phyloP scores from a whole-genome alignment of 2,888 invertebrate genomes.

The Crossocerus cetratus region DNA sequence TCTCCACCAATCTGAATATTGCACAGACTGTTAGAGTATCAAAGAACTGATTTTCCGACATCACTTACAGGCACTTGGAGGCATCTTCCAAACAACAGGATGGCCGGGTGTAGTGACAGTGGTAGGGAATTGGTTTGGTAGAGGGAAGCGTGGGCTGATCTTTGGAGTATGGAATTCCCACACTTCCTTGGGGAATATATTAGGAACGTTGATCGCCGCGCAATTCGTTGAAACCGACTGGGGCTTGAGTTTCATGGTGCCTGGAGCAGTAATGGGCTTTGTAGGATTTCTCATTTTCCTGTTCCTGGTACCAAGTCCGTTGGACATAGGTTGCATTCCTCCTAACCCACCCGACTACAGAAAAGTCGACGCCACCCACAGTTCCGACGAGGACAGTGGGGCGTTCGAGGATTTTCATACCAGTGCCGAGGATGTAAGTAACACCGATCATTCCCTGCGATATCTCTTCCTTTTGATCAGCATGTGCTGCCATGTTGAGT shows the following conservation, averaged over 20 bases:
- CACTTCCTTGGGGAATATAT: constrained; percentile 95
- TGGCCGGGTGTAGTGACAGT: constrained; percentile 97
- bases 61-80: constrained; percentile 84
- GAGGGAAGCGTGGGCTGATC: constrained; percentile 91
- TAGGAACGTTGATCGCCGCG: constrained; percentile 94
- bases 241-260: constrained; percentile 94
- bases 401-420: constrained; percentile 51
- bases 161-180: constrained; percentile 99
- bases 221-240: constrained; percentile 91
- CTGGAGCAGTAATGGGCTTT: constrained; percentile 88
- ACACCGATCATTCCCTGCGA: not conserved
- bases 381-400: constrained; percentile 68
- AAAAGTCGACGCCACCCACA: constrained; percentile 65
- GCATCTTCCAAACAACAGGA: constrained; percentile 94
- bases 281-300: constrained; percentile 88
- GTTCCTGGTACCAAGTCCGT: constrained; percentile 90
- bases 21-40: too few species aligned
- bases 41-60: not conserved
- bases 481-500: constrained; percentile 20
- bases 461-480: constrained; percentile 14
- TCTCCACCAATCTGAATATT: too few species aligned
- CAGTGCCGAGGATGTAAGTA: constrained; percentile 68
- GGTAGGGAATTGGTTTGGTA: constrained; percentile 98
- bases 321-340: constrained; percentile 83
- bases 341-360: constrained; percentile 69